Conservation (phyloP, 2,888 invertebrate species). For the Pheosia gnoma region DNA sequence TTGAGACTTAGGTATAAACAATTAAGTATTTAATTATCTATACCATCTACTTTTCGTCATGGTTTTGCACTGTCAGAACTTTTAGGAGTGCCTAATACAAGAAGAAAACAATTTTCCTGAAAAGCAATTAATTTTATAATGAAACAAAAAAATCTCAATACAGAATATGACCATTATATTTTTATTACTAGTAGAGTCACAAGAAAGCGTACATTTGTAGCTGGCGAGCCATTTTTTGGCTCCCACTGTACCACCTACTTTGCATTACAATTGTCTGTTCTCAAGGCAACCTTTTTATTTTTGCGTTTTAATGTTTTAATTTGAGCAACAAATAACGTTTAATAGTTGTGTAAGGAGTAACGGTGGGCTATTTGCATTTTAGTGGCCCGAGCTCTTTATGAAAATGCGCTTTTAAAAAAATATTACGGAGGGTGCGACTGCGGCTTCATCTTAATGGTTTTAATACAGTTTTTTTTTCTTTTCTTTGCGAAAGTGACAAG, state of each 20-base stretch:
- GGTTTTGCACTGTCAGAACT: not conserved
- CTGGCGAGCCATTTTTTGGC: conserved; percentile 49
- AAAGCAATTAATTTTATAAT: conserved; percentile 26
- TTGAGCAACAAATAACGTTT: conserved; percentile 77
- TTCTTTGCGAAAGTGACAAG: conserved; percentile 3
- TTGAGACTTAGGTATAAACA: too few relatives aligned
- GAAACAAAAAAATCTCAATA: conserved; percentile 26
- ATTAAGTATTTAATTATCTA: not conserved
- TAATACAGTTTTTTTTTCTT: conserved; percentile 25
- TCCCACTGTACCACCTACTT: conserved; percentile 52
- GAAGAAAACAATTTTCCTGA: not conserved
- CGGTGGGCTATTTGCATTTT: conserved; percentile 70
- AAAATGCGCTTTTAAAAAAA: conserved; percentile 42
- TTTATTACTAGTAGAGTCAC: conserved; percentile 43
- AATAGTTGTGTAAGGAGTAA: conserved; percentile 70
- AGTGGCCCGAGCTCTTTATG: conserved; percentile 47
- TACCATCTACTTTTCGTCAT: not conserved
- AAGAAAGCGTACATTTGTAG: conserved; percentile 48
- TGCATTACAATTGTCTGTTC: conserved; percentile 77
- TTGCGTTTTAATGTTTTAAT: conserved; percentile 75
- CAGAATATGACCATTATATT: conserved; percentile 39
- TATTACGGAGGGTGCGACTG: conserved; percentile 33
- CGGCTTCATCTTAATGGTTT: conserved; percentile 22
- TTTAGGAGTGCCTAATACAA: not conserved
- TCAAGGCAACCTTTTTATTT: conserved; percentile 55